Evolutionary conservation across 2,797 vertebrate genomes (phyloP).

Genomic region (Balearica regulorum): DNA sequence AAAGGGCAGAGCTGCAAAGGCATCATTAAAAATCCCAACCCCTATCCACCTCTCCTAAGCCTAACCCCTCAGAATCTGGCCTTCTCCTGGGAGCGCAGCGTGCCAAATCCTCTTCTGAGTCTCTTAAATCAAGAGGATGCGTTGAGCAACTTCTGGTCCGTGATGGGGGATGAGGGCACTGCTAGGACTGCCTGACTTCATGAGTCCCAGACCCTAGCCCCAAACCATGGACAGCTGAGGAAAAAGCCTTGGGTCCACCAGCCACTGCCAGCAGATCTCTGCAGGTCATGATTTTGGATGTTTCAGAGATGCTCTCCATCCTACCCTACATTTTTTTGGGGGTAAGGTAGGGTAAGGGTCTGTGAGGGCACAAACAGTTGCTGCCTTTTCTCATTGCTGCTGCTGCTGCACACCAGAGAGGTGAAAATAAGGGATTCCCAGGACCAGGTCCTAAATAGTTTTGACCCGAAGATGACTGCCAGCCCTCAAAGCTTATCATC

Average conservation of each 20-base stretch:
- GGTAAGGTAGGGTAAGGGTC: background rate
- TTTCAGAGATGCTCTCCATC: background rate
- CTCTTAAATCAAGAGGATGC: background rate
- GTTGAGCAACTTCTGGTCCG: background rate
- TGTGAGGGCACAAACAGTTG: rapidly evolving
- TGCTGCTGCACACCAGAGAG: background rate
- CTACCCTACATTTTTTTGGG: rapidly evolving
- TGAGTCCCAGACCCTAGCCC: background rate
- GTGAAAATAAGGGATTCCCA: background rate
- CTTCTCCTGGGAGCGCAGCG: background rate
- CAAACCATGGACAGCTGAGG: rapidly evolving
- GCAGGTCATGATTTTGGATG: rapidly evolving
- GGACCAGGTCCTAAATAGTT: background rate
- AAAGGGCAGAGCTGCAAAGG: background rate
- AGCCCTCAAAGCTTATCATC: background rate
- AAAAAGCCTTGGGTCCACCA: background rate
- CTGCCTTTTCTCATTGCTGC: background rate
- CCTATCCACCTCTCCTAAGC: background rate
- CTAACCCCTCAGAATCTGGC: background rate
- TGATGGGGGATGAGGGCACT: background rate
- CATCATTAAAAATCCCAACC: background rate
- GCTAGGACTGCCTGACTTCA: background rate
- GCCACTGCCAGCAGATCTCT: background rate
- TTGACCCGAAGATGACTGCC: background rate
- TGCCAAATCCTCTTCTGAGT: background rate